Conservation (phyloP, 1,140 invertebrate genomes). For the Paralvinella palmiformis region DNA sequence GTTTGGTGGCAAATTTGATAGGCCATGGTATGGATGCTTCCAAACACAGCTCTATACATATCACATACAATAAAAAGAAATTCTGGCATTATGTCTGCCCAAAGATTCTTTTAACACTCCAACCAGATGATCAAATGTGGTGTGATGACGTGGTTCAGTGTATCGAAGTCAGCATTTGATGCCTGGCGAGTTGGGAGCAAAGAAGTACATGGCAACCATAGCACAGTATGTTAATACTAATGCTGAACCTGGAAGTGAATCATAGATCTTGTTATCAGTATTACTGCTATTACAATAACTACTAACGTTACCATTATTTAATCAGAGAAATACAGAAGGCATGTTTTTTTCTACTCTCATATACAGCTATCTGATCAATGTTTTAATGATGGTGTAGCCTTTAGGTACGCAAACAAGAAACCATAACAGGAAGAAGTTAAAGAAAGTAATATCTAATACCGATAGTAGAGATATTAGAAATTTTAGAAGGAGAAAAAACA, state of each 20-base stretch:
- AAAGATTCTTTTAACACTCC: too few relatives aligned
- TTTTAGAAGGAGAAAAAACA: not conserved
- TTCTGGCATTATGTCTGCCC: too few relatives aligned
- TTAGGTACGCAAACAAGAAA: not conserved
- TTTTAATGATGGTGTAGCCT: not conserved
- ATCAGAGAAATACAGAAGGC: not conserved
- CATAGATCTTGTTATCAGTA: not conserved
- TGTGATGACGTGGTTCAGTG: too few relatives aligned
- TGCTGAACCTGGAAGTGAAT: conserved; percentile 30
- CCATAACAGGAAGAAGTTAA: not conserved
- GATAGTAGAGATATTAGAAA: not conserved
- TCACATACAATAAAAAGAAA: too few relatives aligned
- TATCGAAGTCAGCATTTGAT: conserved; percentile 27
- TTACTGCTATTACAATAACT: not conserved
- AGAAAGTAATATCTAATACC: not conserved
- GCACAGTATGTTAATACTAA: conserved; percentile 39
- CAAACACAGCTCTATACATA: too few relatives aligned
- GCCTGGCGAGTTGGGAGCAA: conserved; percentile 32
- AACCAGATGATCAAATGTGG: too few relatives aligned
- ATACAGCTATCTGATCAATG: not conserved
- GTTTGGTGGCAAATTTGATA: too few relatives aligned
- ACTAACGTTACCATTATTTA: not conserved
- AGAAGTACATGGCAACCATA: conserved; percentile 41
- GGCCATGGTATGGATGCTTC: too few relatives aligned
- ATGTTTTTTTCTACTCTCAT: not conserved